Conservation (phyloP, 2,888 invertebrate genomes). For the Apamea monoglypha region DNA sequence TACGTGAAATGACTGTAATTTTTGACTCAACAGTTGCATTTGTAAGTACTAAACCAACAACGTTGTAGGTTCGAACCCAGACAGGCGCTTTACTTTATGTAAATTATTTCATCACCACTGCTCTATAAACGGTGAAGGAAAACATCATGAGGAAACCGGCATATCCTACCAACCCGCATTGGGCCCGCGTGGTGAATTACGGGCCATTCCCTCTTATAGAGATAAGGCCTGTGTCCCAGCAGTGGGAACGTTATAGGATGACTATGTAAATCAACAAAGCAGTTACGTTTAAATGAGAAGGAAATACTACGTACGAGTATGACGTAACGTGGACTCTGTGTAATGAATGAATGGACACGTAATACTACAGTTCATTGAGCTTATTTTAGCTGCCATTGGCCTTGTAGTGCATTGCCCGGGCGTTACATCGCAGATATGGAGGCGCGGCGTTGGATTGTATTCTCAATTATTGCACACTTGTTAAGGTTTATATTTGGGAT, state of each 20-base stretch:
- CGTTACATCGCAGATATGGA: neutral
- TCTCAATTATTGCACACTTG: neutral
- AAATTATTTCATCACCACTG: no score
- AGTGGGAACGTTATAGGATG: no score
- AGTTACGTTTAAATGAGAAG: neutral
- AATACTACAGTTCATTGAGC: neutral
- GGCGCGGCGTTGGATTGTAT: neutral
- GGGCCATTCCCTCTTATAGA: no score
- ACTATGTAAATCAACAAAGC: neutral
- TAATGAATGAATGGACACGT: constrained; percentile 9
- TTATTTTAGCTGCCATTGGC: constrained; percentile 6
- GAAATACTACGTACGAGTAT: neutral
- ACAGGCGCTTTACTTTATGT: no score
- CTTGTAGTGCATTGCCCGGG: constrained; percentile 13
- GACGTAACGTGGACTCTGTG: neutral
- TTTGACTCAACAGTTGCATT: neutral
- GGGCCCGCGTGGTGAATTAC: no score
- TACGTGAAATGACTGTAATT: neutral
- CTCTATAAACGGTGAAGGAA: no score
- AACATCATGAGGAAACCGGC: no score
- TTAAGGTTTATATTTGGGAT: neutral
- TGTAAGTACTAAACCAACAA: neutral
- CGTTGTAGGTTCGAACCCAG: no score
- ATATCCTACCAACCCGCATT: no score
- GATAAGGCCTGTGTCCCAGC: no score